Base-by-base conservation (phyloP, 2,797 vertebrate genomes). In the Heteromormyrus szaboi region DNA sequence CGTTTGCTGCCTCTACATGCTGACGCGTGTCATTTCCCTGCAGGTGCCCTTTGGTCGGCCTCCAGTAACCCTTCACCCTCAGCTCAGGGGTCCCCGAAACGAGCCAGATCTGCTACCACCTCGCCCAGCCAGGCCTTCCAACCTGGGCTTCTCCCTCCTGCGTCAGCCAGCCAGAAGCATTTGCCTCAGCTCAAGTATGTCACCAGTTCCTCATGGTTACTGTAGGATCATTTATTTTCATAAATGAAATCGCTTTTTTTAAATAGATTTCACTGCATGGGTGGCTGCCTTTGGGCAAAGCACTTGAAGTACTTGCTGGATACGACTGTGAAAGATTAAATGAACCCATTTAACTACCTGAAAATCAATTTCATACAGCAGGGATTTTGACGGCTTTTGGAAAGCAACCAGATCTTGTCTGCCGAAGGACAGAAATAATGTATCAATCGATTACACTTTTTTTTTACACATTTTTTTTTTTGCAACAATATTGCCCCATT, bases 21-120 rank as follows among this genome's bases (percentile, higher is more conserved):
- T 46, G 17, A n/a, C n/a, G 41, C 1, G 8, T 25, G 46, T 84
- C 8, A 3, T 54, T 22, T 44, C 8, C 44, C 7, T 89, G 7
- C 91, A 99, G 98, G 97, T 14, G 97, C 97, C 1, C 96, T 97
- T 48, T 97, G 97, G 65, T 97, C 97, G 51, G 94, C 95, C 33
- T 97, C 96, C 0, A 95, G 95, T 25, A 98, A 98, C 2, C 97
- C 97, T 0, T 97, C 98, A 87, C 97, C 97, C 92, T 97, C 97
- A 2, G 97, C 97, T 0, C 98, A 98, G 51, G 97, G 97, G 0
- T 99, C 98, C 5, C 98, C 98, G 0, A 98, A 99, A 95, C 95
- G 97, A 48, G 93, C 97, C 25, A 95, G 97, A n/a, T 97, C 97
- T 0, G 96, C 97, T 41, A 91, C 95, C 88, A 97, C 96, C 51